Conservation (phyloP, 2,797 vertebrate genomes). For the Urocyon cinereoargenteus region DNA sequence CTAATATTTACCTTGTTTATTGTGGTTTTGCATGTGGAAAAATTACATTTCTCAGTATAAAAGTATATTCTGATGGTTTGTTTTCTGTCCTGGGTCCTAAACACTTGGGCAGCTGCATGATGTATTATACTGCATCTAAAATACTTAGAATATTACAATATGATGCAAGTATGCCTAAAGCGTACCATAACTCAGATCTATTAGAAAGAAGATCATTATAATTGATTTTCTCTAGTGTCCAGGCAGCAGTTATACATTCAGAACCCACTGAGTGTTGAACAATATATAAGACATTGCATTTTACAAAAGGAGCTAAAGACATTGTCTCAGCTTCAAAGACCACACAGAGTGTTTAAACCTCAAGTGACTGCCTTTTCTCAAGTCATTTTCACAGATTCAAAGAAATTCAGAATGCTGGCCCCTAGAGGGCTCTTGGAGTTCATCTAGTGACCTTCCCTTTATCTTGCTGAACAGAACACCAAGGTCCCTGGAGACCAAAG, state of each 20-base stretch:
- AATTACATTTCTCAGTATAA: not conserved
- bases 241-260: not conserved
- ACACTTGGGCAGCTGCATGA: not conserved
- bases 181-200: not conserved
- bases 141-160: not conserved
- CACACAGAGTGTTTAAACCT: not conserved
- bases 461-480: not conserved
- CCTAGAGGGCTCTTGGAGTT: not conserved
- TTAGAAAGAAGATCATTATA: conserved; percentile 35
- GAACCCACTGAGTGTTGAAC: not conserved
- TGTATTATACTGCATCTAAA: not conserved
- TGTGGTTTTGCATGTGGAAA: not conserved
- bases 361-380: conserved; percentile 38
- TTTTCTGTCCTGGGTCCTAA: conserved; percentile 14
- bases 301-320: conserved; percentile 12
- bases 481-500: not conserved
- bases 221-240: conserved; percentile 41
- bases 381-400: conserved; percentile 5
- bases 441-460: not conserved
- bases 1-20: not conserved
- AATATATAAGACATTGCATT: not conserved
- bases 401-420: not conserved
- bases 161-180: not conserved
- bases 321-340: conserved; percentile 27
- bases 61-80: not conserved